Evolutionary conservation across 2,113 vertebrate species (phyloP).

Genomic region (Agapornis roseicollis): DNA sequence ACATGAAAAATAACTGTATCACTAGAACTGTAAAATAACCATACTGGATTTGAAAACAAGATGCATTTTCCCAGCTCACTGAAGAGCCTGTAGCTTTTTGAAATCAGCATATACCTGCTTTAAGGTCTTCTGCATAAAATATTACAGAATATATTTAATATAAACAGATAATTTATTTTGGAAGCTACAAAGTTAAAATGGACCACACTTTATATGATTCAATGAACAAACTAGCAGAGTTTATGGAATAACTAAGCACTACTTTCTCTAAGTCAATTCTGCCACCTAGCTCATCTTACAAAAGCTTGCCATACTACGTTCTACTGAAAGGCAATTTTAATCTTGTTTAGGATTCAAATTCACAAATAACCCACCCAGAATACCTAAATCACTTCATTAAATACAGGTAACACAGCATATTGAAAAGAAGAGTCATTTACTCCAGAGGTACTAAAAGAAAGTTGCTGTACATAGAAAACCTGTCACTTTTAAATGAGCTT

Average conservation of each 20-base stretch:
- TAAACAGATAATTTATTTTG: slow-evolving; percentile 27
- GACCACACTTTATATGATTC: slow-evolving; percentile 8
- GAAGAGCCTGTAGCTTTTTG: not conserved
- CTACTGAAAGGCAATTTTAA: not conserved
- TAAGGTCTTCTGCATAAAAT: slow-evolving; percentile 24
- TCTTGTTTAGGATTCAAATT: not conserved
- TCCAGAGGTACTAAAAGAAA: slow-evolving; percentile 16
- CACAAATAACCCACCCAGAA: slow-evolving; percentile 11
- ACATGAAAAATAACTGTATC: slow-evolving; percentile 40
- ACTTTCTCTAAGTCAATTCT: slow-evolving; percentile 57
- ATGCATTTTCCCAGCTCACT: not conserved
- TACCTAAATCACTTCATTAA: slow-evolving; percentile 48
- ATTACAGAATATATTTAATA: slow-evolving; percentile 1
- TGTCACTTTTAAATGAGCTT: slow-evolving; percentile 57
- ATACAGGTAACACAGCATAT: slow-evolving; percentile 2
- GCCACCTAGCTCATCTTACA: slow-evolving; percentile 24
- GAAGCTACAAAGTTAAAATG: slow-evolving; percentile 37
- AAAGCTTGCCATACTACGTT: not conserved
- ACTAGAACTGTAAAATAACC: slow-evolving; percentile 48
- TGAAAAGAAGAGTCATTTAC: slow-evolving; percentile 6
- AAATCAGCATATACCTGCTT: slow-evolving; percentile 28
- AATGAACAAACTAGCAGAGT: not conserved
- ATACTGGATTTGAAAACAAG: slow-evolving; percentile 27
- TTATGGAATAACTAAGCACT: not conserved
- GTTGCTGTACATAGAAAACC: slow-evolving; percentile 17